A percentile compares a stretch with the other conserved stretches of the same genome.
phyloP scores from a whole-genome alignment of 2,888 invertebrate species.

The Diaprepes abbreviatus region DNA sequence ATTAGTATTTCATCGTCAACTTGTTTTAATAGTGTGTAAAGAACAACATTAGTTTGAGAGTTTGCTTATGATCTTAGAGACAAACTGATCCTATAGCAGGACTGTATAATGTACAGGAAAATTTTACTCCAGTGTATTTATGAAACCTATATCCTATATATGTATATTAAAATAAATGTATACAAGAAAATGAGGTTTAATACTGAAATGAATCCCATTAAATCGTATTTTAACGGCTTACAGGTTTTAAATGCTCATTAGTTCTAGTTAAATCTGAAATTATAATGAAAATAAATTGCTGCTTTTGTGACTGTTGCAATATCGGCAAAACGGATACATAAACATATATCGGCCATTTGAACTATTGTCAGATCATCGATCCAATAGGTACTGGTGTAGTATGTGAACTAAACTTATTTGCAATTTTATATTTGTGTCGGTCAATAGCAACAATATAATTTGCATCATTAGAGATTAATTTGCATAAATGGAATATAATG shows the following conservation, averaged over 20 bases:
- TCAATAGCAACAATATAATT: background rate
- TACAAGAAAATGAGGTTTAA: no score
- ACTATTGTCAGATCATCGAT: constrained; percentile 23
- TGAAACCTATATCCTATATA: no score
- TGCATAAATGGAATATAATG: background rate
- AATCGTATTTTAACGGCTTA: background rate
- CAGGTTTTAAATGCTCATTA: constrained; percentile 20
- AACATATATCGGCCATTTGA: constrained; percentile 5
- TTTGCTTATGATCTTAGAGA: no score
- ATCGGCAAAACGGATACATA: constrained; percentile 13
- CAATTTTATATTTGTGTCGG: background rate
- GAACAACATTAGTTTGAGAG: no score
- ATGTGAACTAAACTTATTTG: background rate
- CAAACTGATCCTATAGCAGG: no score
- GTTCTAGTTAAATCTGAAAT: constrained; percentile 19
- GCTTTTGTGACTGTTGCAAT: constrained; percentile 20
- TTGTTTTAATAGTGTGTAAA: no score
- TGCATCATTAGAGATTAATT: background rate
- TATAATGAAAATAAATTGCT: constrained; percentile 16
- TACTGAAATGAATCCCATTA: no score
- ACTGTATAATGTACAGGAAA: no score
- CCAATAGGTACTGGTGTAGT: constrained; percentile 10
- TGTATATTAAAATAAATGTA: no score
- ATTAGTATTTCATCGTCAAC: no score
- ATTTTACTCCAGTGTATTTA: no score